Base-by-base conservation (phyloP, 2,888 invertebrate genomes). In the Tipula helvola region DNA sequence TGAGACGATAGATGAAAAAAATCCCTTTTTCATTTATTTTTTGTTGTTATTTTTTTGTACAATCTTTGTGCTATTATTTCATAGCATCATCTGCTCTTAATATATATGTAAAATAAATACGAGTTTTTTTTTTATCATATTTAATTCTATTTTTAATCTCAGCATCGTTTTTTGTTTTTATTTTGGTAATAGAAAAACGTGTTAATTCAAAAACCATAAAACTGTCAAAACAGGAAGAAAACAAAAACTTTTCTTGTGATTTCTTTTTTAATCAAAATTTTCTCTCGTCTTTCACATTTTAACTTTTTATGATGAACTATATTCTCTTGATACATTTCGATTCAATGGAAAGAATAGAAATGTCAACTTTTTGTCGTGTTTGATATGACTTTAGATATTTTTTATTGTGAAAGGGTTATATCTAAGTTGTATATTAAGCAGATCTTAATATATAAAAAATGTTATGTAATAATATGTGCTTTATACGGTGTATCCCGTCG, bases 121-220 rank as follows among this genome's bases (percentile, higher is more conserved):
- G 12, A 71, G 28, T 28, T 71, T 71, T 28, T 28, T 71, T 71
- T 18, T 71, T 57, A 2, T 57, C 8, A n/a, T 16, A 3, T 57
- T n/a, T 39, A 7, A 39, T 28, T 28, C 28, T 28, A 28, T 28
- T 28, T 39, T 52, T 52, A 52, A 52, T 52, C 71, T 28, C 28
- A 71, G 16, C 18, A 71, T 28, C 71, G 28, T 71, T 71, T 71
- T 28, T 71, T 57, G 71, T 71, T 28, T 52, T 52, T 3, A 71
- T 7, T 44, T 28, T 71, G 13, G 28, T 28, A 71, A 71, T 71
- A 71, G 71, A 71, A 71, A 71, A 71, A 71, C 71, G 71, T 71
- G 71, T 71, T 71, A 71, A 71, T 71, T 71, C 71, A 71, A 71
- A 71, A 71, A 71, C 71, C 71, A 71, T 71, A 71, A 71, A 71